phyloP scores from a whole-genome alignment of 2,113 vertebrate species.

The Ifrita kowaldi region DNA sequence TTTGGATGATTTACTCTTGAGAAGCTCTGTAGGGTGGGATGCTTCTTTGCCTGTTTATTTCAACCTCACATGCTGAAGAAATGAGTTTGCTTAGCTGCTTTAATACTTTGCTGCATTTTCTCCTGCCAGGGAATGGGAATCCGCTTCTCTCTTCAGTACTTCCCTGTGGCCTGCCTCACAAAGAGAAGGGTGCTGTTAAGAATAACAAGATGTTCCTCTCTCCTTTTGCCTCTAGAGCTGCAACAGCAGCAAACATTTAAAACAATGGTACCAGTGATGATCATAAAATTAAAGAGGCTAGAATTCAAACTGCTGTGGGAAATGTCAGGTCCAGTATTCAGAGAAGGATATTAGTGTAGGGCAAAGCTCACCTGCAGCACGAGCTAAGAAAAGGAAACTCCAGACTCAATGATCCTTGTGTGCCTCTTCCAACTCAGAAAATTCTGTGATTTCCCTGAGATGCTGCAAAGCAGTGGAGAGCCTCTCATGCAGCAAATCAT shows the following conservation, averaged over 20 bases:
- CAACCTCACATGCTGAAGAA: not conserved
- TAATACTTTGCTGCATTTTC: not conserved
- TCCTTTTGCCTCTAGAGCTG: not conserved
- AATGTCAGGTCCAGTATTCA: conserved; percentile 35
- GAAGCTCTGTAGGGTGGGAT: conserved; percentile 14
- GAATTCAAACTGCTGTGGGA: not conserved
- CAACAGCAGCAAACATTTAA: not conserved
- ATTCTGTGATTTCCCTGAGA: not conserved
- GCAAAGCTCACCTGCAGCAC: conserved; percentile 39
- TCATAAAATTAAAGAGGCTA: not conserved
- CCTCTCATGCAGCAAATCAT: conserved; percentile 47
- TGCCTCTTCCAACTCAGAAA: not conserved
- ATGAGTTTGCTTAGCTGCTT: not conserved
- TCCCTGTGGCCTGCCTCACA: not conserved
- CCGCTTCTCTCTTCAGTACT: not conserved
- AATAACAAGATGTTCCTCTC: not conserved
- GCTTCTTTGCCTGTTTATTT: conserved; percentile 11
- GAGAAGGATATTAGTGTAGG: conserved; percentile 35
- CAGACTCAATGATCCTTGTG: rapidly evolving
- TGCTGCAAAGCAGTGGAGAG: conserved; percentile 35
- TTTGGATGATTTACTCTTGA: conserved; percentile 51
- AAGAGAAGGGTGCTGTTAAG: not conserved
- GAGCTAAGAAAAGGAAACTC: conserved; percentile 57
- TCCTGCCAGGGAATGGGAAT: not conserved
- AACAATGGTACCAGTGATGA: not conserved